A percentile compares a stretch with the other conserved stretches of the same genome.
phyloP scores from a whole-genome alignment of 2,888 invertebrate species.

The Anodontia alba region DNA sequence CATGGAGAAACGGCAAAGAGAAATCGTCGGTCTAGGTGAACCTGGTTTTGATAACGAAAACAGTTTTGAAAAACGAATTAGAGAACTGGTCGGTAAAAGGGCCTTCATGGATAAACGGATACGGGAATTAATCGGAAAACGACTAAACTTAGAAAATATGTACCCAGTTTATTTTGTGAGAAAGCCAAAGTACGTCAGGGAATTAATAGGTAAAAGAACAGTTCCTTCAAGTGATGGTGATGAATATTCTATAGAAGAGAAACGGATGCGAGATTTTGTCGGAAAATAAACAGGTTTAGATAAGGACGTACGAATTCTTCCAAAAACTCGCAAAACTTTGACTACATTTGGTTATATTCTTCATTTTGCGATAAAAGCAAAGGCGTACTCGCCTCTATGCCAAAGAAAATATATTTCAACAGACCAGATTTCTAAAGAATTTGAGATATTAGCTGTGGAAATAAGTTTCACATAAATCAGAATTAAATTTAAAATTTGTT shows the following conservation, averaged over 20 bases:
- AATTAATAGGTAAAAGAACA: slow-evolving; percentile 52
- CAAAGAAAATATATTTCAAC: no score
- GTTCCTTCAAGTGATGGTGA: not conserved
- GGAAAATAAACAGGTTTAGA: slow-evolving; percentile 33
- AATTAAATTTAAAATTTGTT: no score
- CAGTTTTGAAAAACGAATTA: not conserved
- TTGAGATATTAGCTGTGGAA: no score
- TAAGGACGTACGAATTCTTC: not conserved
- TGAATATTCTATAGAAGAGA: slow-evolving; percentile 33
- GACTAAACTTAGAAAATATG: slow-evolving; percentile 23
- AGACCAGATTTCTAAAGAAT: no score
- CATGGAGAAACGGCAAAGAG: slow-evolving; percentile 29
- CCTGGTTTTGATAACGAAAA: not conserved
- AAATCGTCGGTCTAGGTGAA: slow-evolving; percentile 24
- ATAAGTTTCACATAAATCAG: no score
- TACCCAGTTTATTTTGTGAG: slow-evolving; percentile 39
- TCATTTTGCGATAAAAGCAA: no score
- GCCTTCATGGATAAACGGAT: slow-evolving; percentile 44
- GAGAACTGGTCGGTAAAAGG: slow-evolving; percentile 19
- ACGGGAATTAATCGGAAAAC: slow-evolving; percentile 56
- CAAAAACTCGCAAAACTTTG: not conserved
- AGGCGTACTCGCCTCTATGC: no score
- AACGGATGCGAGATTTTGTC: slow-evolving; percentile 53
- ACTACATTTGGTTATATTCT: no score
- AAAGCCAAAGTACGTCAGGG: slow-evolving; percentile 52